phyloP scores from a whole-genome alignment of 2,888 invertebrate genomes.

The Stenichneumon culpator region DNA sequence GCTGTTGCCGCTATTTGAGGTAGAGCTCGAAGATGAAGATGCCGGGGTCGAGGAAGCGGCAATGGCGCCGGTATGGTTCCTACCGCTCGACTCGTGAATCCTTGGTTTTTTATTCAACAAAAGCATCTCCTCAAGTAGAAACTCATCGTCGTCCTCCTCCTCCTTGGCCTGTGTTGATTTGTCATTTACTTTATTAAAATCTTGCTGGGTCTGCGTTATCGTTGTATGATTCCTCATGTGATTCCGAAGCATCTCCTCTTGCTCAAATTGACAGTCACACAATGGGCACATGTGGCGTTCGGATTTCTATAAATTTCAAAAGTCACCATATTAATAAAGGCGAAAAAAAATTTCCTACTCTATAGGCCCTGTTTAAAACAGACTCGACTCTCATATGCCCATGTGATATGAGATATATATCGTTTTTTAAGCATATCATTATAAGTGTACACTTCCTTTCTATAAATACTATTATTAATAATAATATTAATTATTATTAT shows the following conservation, averaged over 20 bases:
- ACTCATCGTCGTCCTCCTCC: constrained; percentile 77
- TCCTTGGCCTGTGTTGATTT: constrained; percentile 57
- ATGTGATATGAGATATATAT: no score
- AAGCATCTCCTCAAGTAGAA: constrained; percentile 82
- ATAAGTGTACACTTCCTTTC: no score
- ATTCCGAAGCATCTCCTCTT: constrained; percentile 72
- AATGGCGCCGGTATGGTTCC: background rate
- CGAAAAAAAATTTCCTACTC: no score
- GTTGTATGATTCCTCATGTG: constrained; percentile 80
- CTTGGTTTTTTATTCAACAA: constrained; percentile 78
- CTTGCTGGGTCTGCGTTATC: constrained; percentile 72
- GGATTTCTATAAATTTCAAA: constrained; percentile 69
- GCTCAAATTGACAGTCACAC: constrained; percentile 73
- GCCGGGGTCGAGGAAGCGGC: constrained; percentile 56
- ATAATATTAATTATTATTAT: no score
- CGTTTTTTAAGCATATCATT: no score
- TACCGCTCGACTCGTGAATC: constrained; percentile 20
- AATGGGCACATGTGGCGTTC: constrained; percentile 71
- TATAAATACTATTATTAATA: no score
- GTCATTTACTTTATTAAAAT: constrained; percentile 53
- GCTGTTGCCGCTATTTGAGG: constrained; percentile 44
- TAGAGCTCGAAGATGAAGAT: constrained; percentile 43
- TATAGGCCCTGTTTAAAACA: no score
- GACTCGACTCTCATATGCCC: no score
- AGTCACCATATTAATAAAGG: constrained; percentile 1